These are phyloP conservation scores for Cardiocondyla obscurior DNA, from an alignment of 1,140 invertebrate genomes.

Conservation along the genomic window DNA sequence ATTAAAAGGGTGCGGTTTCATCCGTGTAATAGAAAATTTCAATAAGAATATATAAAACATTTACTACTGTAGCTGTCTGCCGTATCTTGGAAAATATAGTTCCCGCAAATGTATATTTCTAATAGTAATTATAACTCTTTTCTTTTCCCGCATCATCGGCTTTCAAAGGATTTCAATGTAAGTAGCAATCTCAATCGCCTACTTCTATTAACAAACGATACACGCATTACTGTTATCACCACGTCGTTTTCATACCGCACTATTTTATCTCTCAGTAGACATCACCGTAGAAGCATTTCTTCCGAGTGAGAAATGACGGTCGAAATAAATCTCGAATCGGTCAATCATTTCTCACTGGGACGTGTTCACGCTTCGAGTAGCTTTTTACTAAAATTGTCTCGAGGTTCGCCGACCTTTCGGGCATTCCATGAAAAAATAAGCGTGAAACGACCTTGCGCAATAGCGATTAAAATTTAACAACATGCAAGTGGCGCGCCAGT, in stretches of 20 bases:
- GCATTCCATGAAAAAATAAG: neutral
- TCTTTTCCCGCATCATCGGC: conserved; percentile 68
- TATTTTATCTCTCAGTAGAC: neutral
- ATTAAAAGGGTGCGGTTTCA: neutral
- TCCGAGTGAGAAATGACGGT: too few relatives aligned
- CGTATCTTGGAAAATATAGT: neutral
- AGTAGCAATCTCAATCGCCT: conserved; percentile 65
- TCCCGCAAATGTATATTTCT: neutral
- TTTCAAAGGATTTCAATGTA: conserved; percentile 78
- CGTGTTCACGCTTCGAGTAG: conserved; percentile 27
- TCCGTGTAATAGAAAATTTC: too few relatives aligned
- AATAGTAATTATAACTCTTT: conserved; percentile 56
- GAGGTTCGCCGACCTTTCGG: neutral
- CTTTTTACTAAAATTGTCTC: neutral
- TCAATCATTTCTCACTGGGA: too few relatives aligned
- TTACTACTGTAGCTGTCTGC: conserved; percentile 16
- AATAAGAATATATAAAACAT: conserved; percentile 1
- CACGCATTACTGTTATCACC: neutral
- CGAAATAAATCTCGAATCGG: too few relatives aligned
- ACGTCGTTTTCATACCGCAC: neutral
- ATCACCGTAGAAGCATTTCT: neutral
- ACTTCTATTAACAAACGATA: neutral
- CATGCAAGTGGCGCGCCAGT: neutral
- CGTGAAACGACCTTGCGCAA: neutral
- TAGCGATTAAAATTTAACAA: conserved; percentile 13